Base-by-base conservation (phyloP, 53 echinoderm and acorn worm species). In the Echinarachnius parma region DNA sequence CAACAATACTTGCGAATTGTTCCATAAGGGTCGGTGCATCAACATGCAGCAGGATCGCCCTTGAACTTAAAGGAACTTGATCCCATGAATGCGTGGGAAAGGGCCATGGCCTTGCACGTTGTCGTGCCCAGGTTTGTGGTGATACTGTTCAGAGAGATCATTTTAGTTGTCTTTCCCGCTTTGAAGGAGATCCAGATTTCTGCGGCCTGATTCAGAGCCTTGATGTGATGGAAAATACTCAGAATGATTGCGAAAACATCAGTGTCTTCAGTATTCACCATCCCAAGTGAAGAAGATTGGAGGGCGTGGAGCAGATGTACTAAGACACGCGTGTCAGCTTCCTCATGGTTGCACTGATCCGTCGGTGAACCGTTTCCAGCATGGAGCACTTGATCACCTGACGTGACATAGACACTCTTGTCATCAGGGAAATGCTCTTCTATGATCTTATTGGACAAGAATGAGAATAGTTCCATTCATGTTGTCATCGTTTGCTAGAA, bases 291-390 rank as follows among this genome's bases (percentile, higher is more conserved):
- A 1, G 45, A 64, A 25, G 65, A 44, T 10, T 64, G 65, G 65
- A 42, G 65, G 26, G 65, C 65, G 22, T 64, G 65, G 65, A 64
- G 65, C 26, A 64, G 65, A 60, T 80, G 80, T 44, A 64, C 68
- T 28, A 80, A n/a, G 5, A 82, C 53, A 5, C 75, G 62, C 33
- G 60, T 21, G 23, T 82, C 82, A 23, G 82, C 82, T 76, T 82
- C 82, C 56, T 80, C 75, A 28, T 62, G 82, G 31, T 62, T 62
- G 63, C 75, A 75, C 9, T 64, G 16, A 64, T 64, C 65, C 36
- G 42, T 64, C 8, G 23, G 65, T 64, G 42, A 46, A 64, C 65
- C 27, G 45, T 64, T 39, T 64, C 65, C 65, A 64, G 27, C 61
- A 64, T 64, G 45, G 37, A 44, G 65, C 27, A 64, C 65, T 35